These are phyloP conservation scores for Tyrannus savana DNA, from an alignment of 2,113 vertebrate species.

Conservation along the genomic window DNA sequence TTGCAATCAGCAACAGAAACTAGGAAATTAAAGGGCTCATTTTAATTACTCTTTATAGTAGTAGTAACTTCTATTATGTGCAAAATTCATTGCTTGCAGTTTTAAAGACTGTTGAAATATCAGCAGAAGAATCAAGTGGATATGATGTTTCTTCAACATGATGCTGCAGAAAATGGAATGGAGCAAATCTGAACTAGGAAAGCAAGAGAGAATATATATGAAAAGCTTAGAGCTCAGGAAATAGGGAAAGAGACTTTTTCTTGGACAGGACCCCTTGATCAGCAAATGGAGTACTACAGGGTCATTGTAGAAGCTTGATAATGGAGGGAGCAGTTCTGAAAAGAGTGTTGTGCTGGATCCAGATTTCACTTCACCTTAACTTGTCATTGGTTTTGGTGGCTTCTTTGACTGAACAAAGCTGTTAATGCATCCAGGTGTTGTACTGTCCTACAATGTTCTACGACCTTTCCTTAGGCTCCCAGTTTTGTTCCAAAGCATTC, in stretches of 20 bases:
- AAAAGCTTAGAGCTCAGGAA: background rate
- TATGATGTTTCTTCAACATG: background rate
- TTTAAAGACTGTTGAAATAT: background rate
- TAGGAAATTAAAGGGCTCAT: background rate
- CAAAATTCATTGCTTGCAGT: background rate
- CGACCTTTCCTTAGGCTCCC: background rate
- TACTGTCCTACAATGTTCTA: background rate
- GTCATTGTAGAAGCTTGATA: background rate
- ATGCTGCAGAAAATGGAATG: background rate
- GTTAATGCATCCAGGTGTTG: background rate
- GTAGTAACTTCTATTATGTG: background rate
- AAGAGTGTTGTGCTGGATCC: background rate
- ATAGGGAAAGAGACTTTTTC: background rate
- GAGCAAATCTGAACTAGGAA: background rate
- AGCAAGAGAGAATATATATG: background rate
- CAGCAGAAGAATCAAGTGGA: background rate
- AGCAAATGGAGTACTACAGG: background rate
- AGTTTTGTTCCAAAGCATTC: background rate
- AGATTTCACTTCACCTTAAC: background rate
- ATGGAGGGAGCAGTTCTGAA: background rate
- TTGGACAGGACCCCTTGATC: background rate
- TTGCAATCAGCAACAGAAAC: background rate
- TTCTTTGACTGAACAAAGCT: background rate
- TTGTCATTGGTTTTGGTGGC: background rate
- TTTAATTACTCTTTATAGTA: background rate